phyloP scores from a whole-genome alignment of 2,888 invertebrate genomes.

The Graphium colonna region DNA sequence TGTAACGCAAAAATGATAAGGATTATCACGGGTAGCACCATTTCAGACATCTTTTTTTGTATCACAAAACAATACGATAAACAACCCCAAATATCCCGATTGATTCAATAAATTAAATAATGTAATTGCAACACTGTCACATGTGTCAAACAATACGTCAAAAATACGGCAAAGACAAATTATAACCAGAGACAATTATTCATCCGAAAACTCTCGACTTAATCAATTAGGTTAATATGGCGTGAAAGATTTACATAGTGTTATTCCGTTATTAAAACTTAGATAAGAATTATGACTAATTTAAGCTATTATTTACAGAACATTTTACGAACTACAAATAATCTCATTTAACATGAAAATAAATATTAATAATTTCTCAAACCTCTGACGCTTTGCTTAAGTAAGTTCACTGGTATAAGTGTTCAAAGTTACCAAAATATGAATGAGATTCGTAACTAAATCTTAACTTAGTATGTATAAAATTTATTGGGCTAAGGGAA shows the following conservation, averaged over 20 bases:
- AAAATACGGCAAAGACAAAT: constrained; percentile 21
- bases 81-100: constrained; percentile 26
- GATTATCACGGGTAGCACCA: constrained; percentile 32
- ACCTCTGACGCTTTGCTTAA: constrained; percentile 28
- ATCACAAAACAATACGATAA: constrained; percentile 33
- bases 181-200: constrained; percentile 3
- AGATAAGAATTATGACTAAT: constrained; percentile 53
- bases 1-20: constrained; percentile 15
- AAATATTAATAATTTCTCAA: constrained; percentile 57
- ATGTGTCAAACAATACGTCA: constrained; percentile 24
- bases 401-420: constrained; percentile 13
- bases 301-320: constrained; percentile 69
- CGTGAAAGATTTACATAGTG: constrained; percentile 25
- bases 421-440: constrained; percentile 23
- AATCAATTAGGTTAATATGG: constrained; percentile 37
- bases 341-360: constrained; percentile 70
- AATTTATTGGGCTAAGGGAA: neutral
- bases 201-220: constrained; percentile 24
- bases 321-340: constrained; percentile 60
- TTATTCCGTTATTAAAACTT: constrained; percentile 50
- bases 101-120: constrained; percentile 33
- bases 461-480: constrained; percentile 2
- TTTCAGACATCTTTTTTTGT: constrained; percentile 21
- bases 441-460: constrained; percentile 33
- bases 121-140: constrained; percentile 23